Base-by-base conservation (phyloP, 2,888 invertebrate species). In the Belgica antarctica region DNA sequence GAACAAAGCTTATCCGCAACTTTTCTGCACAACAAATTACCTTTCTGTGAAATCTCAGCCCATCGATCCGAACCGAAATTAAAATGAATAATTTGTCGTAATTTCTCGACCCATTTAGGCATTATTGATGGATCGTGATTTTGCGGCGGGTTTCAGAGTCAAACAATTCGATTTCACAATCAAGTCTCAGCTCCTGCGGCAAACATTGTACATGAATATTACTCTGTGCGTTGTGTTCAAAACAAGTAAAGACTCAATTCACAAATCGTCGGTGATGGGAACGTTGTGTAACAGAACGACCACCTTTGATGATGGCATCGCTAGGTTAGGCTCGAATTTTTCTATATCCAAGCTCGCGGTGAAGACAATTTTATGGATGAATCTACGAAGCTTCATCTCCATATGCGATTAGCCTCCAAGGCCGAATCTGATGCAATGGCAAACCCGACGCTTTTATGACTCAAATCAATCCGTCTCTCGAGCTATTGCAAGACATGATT, bases 81-180 rank as follows among this genome's bases (percentile, higher is more conserved):
- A n/a, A n/a, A n/a, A n/a, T n/a, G n/a, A n/a, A n/a, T n/a, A n/a
- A n/a, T n/a, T n/a, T n/a, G 34, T 12, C 12, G 34, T 12, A 31
- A 31, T 31, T 31, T 31, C 7, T 31, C 34, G 34, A 8, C 34
- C 34, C 12, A 31, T 8, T 31, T 31, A 31, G 7, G 12, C 34
- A 31, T 31, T 31, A 31, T 31, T 31, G 34, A 31, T 31, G 34
- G 34, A 12, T 31, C 12, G 34, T n/a, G n/a, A n/a, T n/a, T 31
- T 31, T 12, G 34, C 34, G 34, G 34, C 34, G n/a, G n/a, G n/a
- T n/a, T n/a, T 31, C 34, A 8, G 34, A 31, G 22, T 52, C 52
- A 52, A 52, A 52, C 52, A 52, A 52, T 22, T 17, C 12, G 7
- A 52, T 52, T 52, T 52, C 52, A 1, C 52, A 52, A 52, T 52